These are phyloP conservation scores for Amazona finschi DNA, from an alignment of 2,797 vertebrate genomes.

Conservation along the genomic window DNA sequence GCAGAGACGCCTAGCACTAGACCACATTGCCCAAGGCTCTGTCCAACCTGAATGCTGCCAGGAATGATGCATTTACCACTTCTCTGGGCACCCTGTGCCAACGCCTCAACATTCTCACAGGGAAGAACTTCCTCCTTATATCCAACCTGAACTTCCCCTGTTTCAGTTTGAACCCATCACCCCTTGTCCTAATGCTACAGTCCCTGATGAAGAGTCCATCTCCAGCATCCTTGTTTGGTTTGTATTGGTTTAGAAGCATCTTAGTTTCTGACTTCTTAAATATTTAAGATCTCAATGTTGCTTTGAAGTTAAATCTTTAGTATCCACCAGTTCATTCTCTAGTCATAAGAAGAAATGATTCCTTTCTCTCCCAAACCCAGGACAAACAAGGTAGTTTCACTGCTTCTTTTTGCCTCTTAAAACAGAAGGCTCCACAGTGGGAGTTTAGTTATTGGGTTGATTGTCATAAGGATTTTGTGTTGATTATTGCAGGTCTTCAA, in stretches of 20 bases:
- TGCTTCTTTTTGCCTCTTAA: constrained; percentile 41
- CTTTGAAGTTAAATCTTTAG: not conserved
- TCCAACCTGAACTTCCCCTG: not conserved
- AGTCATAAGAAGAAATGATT: not conserved
- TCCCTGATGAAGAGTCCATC: not conserved
- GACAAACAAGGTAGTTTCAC: constrained; percentile 31
- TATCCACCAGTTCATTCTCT: not conserved
- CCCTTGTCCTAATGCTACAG: not conserved
- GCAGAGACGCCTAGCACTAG: not conserved
- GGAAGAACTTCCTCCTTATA: not conserved
- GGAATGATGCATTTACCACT: too few species aligned
- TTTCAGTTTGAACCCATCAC: not conserved
- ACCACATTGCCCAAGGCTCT: not conserved
- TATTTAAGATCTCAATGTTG: not conserved
- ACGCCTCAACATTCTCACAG: not conserved
- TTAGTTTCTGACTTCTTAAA: not conserved
- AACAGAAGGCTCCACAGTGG: not conserved
- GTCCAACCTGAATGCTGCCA: not conserved
- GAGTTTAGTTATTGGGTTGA: not conserved
- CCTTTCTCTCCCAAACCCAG: not conserved
- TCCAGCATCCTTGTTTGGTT: not conserved
- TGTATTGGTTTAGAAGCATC: not conserved
- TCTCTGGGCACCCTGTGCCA: not conserved
- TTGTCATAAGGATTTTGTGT: not conserved
- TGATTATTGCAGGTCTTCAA: not conserved